These are phyloP conservation scores for Caenorhabditis imperialis DNA, from an alignment of 2,888 invertebrate species.

Conservation along the genomic window DNA sequence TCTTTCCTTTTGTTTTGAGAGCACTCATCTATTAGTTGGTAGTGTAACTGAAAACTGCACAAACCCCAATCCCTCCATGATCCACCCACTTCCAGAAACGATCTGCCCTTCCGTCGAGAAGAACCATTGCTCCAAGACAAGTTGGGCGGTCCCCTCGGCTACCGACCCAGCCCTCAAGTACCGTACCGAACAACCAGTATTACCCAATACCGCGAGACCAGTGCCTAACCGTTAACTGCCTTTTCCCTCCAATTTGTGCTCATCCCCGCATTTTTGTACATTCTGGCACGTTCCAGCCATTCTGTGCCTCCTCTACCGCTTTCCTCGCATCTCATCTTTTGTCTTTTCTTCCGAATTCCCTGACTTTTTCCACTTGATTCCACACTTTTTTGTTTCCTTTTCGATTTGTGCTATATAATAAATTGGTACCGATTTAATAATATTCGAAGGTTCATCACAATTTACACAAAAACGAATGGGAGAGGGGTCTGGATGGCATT, in stretches of 20 bases:
- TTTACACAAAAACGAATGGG: slow-evolving; percentile 40
- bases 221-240: slow-evolving; percentile 54
- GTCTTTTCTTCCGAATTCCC: neutral
- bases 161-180: slow-evolving; percentile 59
- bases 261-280: slow-evolving; percentile 37
- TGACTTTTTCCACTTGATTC: slow-evolving; percentile 6
- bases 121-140: slow-evolving; percentile 66
- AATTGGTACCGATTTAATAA: too few relatives aligned
- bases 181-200: slow-evolving; percentile 58
- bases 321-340: slow-evolving; percentile 37
- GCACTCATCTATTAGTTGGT: slow-evolving; percentile 48
- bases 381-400: slow-evolving; percentile 4
- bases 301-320: slow-evolving; percentile 15
- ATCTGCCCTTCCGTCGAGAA: slow-evolving; percentile 60
- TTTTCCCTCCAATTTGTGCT: slow-evolving; percentile 1
- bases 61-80: slow-evolving; percentile 4
- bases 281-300: slow-evolving; percentile 10
- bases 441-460: slow-evolving; percentile 27
- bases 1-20: slow-evolving; percentile 44
- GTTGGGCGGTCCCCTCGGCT: slow-evolving; percentile 36
- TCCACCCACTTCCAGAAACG: slow-evolving; percentile 53
- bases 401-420: slow-evolving; percentile 24
- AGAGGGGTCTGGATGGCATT: neutral
- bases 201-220: slow-evolving; percentile 66
- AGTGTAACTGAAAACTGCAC: slow-evolving; percentile 17